Conservation (phyloP, 2,797 vertebrate genomes). For the Karalla daura region DNA sequence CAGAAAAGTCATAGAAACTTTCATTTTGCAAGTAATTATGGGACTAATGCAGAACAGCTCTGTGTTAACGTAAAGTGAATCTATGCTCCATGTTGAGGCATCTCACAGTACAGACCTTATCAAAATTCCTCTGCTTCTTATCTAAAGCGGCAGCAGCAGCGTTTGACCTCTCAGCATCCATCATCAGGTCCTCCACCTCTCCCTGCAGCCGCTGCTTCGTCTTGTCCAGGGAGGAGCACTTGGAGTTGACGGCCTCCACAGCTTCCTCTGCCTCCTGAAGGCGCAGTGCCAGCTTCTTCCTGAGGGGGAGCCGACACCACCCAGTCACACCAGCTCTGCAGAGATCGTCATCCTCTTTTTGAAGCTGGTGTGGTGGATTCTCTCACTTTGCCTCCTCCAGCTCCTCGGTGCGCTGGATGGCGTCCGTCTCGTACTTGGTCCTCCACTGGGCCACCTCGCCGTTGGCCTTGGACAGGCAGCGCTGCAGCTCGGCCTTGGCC, state of each 20-base stretch:
- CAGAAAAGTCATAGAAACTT: too few species aligned
- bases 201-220: constrained; percentile 85
- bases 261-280: constrained; percentile 89
- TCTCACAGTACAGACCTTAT: constrained; percentile 39
- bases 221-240: constrained; percentile 88
- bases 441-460: constrained; percentile 85
- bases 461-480: constrained; percentile 84
- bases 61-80: background rate
- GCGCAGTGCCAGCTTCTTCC: constrained; percentile 87
- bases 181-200: constrained; percentile 71
- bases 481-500: constrained; percentile 83
- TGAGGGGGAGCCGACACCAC: constrained; percentile 28
- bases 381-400: constrained; percentile 85
- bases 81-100: background rate
- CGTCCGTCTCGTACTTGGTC: constrained; percentile 83
- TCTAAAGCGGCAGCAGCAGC: constrained; percentile 72
- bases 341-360: background rate
- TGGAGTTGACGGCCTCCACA: constrained; percentile 83
- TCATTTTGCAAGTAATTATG: too few species aligned
- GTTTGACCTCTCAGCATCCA: constrained; percentile 80
- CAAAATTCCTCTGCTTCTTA: constrained; percentile 85
- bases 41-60: too few species aligned
- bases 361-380: background rate
- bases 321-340: background rate
- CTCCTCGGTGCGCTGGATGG: constrained; percentile 84